A percentile compares a stretch with the other conserved stretches of the same genome.
Evolutionary conservation across 1,140 invertebrate genomes (phyloP).

Genomic region (Drosophila biarmipes): DNA sequence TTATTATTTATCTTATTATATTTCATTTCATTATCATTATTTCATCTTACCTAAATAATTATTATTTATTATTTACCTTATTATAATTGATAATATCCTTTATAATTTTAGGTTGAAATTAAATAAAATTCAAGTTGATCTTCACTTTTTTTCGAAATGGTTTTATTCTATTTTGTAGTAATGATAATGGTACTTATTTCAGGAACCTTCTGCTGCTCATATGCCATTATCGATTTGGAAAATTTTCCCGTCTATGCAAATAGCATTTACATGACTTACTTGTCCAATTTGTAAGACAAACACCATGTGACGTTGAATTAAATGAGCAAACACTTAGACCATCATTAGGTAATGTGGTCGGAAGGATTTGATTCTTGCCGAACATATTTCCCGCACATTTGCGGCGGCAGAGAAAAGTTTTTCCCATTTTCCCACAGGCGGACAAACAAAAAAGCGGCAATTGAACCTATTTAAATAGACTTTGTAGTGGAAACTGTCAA

Average conservation of each 20-base stretch:
- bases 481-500: constrained; percentile 68
- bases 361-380: constrained; percentile 35
- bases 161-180: no score
- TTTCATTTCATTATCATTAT: no score
- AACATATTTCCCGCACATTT: constrained; percentile 68
- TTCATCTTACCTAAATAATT: no score
- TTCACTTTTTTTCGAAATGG: no score
- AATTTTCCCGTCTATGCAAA: not conserved
- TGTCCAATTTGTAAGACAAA: constrained; percentile 54
- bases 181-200: no score
- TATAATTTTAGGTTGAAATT: no score
- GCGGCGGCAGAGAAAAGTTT: constrained; percentile 20
- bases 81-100: no score
- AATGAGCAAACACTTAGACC: constrained; percentile 18
- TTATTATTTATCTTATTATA: no score
- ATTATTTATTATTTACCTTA: no score
- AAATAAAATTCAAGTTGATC: no score
- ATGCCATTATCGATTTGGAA: not conserved
- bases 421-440: constrained; percentile 74
- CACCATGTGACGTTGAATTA: constrained; percentile 37
- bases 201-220: not conserved
- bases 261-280: constrained; percentile 23
- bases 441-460: constrained; percentile 53
- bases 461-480: constrained; percentile 80
- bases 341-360: constrained; percentile 30